These are phyloP conservation scores for Paedocypris sp. DNA, from an alignment of 2,113 vertebrate genomes.

Conservation along the genomic window DNA sequence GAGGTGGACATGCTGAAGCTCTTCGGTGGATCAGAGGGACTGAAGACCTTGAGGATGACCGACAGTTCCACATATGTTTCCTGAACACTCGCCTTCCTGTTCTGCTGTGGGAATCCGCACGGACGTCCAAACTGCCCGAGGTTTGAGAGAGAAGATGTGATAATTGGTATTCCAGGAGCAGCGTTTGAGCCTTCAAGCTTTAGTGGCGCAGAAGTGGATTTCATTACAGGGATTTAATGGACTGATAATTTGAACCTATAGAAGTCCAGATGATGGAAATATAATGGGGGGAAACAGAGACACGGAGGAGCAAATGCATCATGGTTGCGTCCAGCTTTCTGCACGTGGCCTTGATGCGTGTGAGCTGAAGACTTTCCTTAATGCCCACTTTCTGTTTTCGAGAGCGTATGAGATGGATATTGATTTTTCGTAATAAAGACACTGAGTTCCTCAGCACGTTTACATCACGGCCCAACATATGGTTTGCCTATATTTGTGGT, in stretches of 20 bases:
- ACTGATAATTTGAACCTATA: neutral
- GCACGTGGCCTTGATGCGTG: neutral
- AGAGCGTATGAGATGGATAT: neutral
- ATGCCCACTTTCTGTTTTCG: constrained; percentile 1
- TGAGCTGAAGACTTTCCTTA: neutral
- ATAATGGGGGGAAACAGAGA: constrained; percentile 13
- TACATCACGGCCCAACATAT: neutral
- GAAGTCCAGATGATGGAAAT: neutral
- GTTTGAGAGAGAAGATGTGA: constrained; percentile 6
- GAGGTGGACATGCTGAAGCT: constrained; percentile 85
- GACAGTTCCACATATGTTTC: constrained; percentile 61
- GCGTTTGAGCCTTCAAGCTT: neutral
- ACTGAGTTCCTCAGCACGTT: neutral
- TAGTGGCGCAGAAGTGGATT: neutral
- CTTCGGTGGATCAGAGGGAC: constrained; percentile 57
- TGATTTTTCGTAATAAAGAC: constrained; percentile 12
- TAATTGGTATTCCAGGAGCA: neutral
- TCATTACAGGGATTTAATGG: neutral
- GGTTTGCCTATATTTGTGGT: neutral
- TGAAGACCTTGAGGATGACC: constrained; percentile 41
- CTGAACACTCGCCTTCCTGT: no score
- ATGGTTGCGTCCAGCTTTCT: constrained; percentile 7
- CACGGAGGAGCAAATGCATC: neutral
- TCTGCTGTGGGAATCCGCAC: no score
- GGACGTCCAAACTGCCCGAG: neutral